These are phyloP conservation scores for Esperia sulphurella DNA, from an alignment of 2,888 invertebrate species.

Conservation along the genomic window DNA sequence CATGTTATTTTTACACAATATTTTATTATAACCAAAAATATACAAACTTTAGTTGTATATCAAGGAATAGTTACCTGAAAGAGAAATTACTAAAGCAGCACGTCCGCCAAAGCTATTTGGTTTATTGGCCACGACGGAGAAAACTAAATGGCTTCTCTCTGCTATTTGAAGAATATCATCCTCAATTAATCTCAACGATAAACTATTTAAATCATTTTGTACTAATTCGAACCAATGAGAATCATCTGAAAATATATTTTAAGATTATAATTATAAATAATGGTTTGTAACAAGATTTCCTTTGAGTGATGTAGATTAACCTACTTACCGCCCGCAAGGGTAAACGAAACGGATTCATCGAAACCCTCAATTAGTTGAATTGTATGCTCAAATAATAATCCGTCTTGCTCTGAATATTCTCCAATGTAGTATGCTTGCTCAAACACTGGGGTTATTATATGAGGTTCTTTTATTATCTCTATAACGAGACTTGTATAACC, in stretches of 20 bases:
- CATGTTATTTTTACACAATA: neutral
- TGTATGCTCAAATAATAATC: conserved; percentile 24
- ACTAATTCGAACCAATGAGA: conserved; percentile 22
- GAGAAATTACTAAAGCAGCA: conserved; percentile 24
- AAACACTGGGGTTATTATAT: conserved; percentile 20
- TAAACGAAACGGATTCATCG: conserved; percentile 28
- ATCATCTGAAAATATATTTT: conserved; percentile 20
- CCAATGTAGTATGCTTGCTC: conserved; percentile 30
- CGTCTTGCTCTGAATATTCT: conserved; percentile 23
- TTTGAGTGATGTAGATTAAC: conserved; percentile 1
- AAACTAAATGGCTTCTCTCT: conserved; percentile 21
- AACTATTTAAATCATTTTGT: conserved; percentile 8
- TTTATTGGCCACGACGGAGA: conserved; percentile 25
- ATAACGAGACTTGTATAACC: conserved; percentile 14
- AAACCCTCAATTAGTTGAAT: conserved; percentile 29
- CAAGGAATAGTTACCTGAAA: conserved; percentile 19
- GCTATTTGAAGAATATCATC: conserved; percentile 11
- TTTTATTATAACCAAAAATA: no score
- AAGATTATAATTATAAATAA: neutral
- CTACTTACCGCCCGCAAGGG: conserved; percentile 31
- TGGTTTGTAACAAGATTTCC: conserved; percentile 5
- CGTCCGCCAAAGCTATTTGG: conserved; percentile 18
- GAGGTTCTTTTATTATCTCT: conserved; percentile 16
- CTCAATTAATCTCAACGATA: conserved; percentile 1
- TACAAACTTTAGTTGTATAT: neutral